Conservation (phyloP, 2,797 vertebrate genomes). For the Notoglanidium macrostoma region DNA sequence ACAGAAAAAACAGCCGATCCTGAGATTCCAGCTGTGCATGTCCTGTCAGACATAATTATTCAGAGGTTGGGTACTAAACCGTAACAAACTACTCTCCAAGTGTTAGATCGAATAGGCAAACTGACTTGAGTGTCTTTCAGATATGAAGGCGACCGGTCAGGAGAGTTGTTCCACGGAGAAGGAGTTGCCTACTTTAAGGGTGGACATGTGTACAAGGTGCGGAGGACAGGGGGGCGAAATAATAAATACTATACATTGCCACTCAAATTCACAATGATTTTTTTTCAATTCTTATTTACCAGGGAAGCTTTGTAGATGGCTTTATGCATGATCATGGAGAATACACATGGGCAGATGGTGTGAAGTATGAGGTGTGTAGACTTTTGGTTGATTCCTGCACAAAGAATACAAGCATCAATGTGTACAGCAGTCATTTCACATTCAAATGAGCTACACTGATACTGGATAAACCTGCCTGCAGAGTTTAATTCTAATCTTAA, state of each 20-base stretch:
- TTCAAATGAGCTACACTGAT: not conserved
- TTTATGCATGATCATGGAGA: conserved; percentile 84
- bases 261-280: not conserved
- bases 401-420: not conserved
- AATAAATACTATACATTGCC: not conserved
- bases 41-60: conserved; percentile 70
- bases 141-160: conserved; percentile 79
- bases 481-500: not conserved
- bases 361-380: conserved; percentile 85
- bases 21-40: conserved; percentile 57
- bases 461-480: not conserved
- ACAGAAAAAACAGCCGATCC: not conserved
- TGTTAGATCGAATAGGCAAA: not conserved
- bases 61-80: conserved; percentile 71
- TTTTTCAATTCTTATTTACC: conserved; percentile 39
- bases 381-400: not conserved
- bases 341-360: conserved; percentile 79
- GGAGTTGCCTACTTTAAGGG: conserved; percentile 82
- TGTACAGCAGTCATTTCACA: not conserved
- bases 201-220: conserved; percentile 82
- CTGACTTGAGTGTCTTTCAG: conserved; percentile 67
- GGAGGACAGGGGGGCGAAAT: conserved; percentile 28
- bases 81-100: not conserved
- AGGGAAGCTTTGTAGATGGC: conserved; percentile 88
- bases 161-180: conserved; percentile 78